Base-by-base conservation (phyloP, 2,888 invertebrate species). In the Colletes collaris region DNA sequence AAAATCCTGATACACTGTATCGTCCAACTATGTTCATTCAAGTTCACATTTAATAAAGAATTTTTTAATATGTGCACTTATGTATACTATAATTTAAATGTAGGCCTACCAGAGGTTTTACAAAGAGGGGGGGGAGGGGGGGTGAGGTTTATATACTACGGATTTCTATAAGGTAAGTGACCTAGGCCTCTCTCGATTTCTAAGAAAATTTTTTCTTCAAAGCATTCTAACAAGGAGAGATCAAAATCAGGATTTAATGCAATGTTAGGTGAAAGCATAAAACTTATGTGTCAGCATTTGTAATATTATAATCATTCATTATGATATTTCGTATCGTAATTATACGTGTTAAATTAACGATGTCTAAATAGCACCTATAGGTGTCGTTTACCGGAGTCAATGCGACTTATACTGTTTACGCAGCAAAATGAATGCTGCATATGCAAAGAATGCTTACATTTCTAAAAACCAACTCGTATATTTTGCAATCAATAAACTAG, bases 401-500 rank as follows among this genome's bases (percentile, higher is more conserved):
- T 40, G 13, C 6, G 2, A 16, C 6, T 55, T 56, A 19, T 63
- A 35, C 35, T 1, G 10, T 56, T 7, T 60, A 62, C 40, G 35
- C 37, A 44, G 35, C 10, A 37, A 55, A 60, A 35, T 16, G 46
- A 35, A 27, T 46, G 35, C 52, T 8, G 13, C 35, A 50, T 62
- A 73, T 35, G 66, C 50, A 60, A 58, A 67, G 63, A 73, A 79
- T 83, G 79, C 70, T 76, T 67, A 52, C 80, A 84, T 87, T 87
- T 76, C 82, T 81, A 37, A 63, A 68, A 50, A 71, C 66, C 70
- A 79, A 71, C 86, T 79, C 87, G 86, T 69, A 86, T 86, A 72
- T 63, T 67, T 59, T 55, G 37, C 62, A 55, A 40, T 53, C 55
- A 76, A 75, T 67, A 65, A 68, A 27, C 27, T 56, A 27, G 63